phyloP scores from a whole-genome alignment of 2,888 invertebrate genomes.

The Caenorhabditis angaria region DNA sequence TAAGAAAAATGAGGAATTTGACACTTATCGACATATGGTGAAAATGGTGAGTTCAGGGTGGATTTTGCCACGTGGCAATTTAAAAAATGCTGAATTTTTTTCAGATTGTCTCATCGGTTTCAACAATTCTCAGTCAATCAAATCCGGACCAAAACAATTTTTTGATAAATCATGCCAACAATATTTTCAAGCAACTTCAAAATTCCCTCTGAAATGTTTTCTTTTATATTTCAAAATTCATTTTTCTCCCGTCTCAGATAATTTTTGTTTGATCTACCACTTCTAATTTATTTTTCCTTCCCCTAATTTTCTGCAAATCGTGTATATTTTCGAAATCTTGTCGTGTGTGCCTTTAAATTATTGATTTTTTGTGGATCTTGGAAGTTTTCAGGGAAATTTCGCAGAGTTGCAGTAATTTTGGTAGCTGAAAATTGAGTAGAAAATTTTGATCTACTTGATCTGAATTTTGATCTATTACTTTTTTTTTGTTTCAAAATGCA shows the following conservation, averaged over 20 bases:
- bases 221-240: not conserved
- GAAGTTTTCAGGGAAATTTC: too few relatives aligned
- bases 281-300: not conserved
- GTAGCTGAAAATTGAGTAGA: too few relatives aligned
- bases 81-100: slow-evolving; percentile 13
- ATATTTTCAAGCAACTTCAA: slow-evolving; percentile 51
- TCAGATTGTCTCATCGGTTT: slow-evolving; percentile 34
- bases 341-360: too few relatives aligned
- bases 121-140: slow-evolving; percentile 24
- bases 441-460: too few relatives aligned
- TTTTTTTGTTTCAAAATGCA: too few relatives aligned
- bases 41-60: slow-evolving; percentile 28
- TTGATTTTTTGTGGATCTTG: too few relatives aligned
- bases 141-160: slow-evolving; percentile 40
- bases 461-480: too few relatives aligned
- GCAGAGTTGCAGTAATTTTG: too few relatives aligned
- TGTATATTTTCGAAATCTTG: too few relatives aligned
- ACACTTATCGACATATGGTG: slow-evolving; percentile 42
- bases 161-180: slow-evolving; percentile 51
- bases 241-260: not conserved
- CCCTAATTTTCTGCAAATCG: too few relatives aligned
- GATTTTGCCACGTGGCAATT: slow-evolving; percentile 3
- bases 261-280: not conserved
- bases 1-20: slow-evolving; percentile 45
- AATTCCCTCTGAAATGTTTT: slow-evolving; percentile 21